Evolutionary conservation across 2,113 vertebrate genomes (phyloP), one percentile per base, ranked within the genome.

Genomic region (Daphoenositta chrysoptera): DNA sequence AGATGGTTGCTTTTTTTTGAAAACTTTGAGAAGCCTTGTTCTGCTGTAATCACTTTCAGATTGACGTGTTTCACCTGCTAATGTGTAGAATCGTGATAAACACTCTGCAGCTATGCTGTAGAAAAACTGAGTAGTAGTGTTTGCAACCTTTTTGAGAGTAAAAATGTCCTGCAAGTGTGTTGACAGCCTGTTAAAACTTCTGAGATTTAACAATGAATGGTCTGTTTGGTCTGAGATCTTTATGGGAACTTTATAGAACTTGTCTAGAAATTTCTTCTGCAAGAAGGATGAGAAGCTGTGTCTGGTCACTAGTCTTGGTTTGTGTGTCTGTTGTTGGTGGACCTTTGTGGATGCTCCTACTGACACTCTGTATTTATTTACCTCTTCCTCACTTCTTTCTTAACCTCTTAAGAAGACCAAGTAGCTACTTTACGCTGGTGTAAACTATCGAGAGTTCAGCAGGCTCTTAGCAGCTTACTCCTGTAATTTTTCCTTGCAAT

Each of bases 51-150:
- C 3, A 6, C 27, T 81, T 53, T 30, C 39, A 81, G 22, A 45
- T 63, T 15, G 17, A 20, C 0, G 2, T 39, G 7, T 61, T 69
- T 87, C 50, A 45, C 50, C 45, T 57, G 24, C 15, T 57, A 31
- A 26, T 17, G 2, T 61, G 21, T 33, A 28, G 58, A 63, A 42
- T 42, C 0, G 0, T 37, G 35, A 56, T 50, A 76, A 88, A 37
- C 20, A 19, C 56, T 44, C 18, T 75, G 30, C 23, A 42, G 30
- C 40, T 73, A 6, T 3, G 9, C 51, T 39, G 77, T 28, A 42
- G 56, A 51, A 83, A 44, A 63, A n/a, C 3, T 22, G 19, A 73
- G 37, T 40, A 47, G 24, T 39, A 30, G 50, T 40, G 53, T 56
- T 85, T 61, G 31, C 6, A 31, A 28, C 31, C 24, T 27, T 31